Evolutionary conservation across 2,888 invertebrate species (phyloP).

Genomic region (Julus scanicus): DNA sequence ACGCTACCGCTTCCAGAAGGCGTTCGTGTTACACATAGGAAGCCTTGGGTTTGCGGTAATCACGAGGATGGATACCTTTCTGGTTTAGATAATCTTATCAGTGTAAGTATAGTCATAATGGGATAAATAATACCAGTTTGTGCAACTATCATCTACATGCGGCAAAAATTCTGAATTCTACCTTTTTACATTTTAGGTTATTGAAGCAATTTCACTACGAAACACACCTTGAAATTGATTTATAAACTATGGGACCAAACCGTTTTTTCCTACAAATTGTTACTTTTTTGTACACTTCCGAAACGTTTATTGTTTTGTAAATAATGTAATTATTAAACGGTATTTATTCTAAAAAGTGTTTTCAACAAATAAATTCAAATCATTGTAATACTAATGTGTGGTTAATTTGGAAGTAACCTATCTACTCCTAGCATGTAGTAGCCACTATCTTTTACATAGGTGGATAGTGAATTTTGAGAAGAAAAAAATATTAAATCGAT

Average conservation of each 20-base stretch:
- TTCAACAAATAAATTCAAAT: conserved; percentile 11
- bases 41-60: conserved; percentile 90
- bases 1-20: conserved; percentile 80
- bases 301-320: conserved; percentile 33
- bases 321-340: conserved; percentile 33
- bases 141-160: too few species aligned
- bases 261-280: conserved; percentile 31
- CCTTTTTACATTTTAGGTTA: background rate
- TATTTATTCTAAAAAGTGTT: background rate
- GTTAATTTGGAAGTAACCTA: too few species aligned
- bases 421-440: too few species aligned
- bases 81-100: conserved; percentile 91
- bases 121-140: too few species aligned
- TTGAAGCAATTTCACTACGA: conserved; percentile 4
- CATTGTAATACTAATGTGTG: background rate
- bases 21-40: conserved; percentile 79
- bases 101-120: too few species aligned
- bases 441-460: too few species aligned
- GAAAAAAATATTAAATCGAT: too few species aligned
- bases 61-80: conserved; percentile 94
- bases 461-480: too few species aligned
- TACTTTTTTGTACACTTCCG: conserved; percentile 14
- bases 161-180: too few species aligned
- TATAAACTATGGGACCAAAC: conserved; percentile 10
- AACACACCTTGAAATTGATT: conserved; percentile 19